phyloP scores from a whole-genome alignment of 92 coral and sea anemone species.

The Epizoanthus stellaris region DNA sequence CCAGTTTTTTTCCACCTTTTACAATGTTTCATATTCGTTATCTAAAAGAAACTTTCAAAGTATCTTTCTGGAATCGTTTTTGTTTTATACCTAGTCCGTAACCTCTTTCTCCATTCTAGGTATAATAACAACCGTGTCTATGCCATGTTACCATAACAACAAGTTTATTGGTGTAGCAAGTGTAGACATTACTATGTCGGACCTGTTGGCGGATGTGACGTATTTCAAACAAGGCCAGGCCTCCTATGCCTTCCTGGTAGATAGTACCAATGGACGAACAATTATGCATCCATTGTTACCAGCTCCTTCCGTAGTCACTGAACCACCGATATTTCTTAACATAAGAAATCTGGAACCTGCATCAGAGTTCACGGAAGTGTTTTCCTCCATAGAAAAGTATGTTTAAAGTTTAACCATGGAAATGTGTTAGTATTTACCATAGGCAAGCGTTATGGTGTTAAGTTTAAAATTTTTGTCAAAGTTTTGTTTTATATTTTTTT shows the following conservation, averaged over 20 bases:
- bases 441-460: not conserved
- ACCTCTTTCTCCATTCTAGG: constrained; percentile 35
- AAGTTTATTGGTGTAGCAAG: constrained; percentile 77
- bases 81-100: not conserved
- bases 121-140: constrained; percentile 59
- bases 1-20: too few relatives aligned
- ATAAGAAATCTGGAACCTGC: constrained; percentile 61
- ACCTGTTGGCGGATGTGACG: constrained; percentile 62
- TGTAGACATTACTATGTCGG: constrained; percentile 66
- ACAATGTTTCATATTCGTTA: too few relatives aligned
- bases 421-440: too few relatives aligned
- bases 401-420: not conserved
- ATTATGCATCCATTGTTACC: constrained; percentile 76
- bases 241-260: constrained; percentile 70
- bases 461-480: too few relatives aligned
- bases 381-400: constrained; percentile 59
- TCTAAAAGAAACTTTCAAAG: too few relatives aligned
- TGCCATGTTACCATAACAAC: constrained; percentile 61
- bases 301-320: constrained; percentile 54
- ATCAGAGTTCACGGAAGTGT: constrained; percentile 41
- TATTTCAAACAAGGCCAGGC: constrained; percentile 67
- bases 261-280: constrained; percentile 58
- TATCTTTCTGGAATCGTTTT: too few relatives aligned
- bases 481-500: too few relatives aligned
- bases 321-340: constrained; percentile 60